Conservation (phyloP, 2,797 vertebrate genomes). For the Acipenser ruthenus region DNA sequence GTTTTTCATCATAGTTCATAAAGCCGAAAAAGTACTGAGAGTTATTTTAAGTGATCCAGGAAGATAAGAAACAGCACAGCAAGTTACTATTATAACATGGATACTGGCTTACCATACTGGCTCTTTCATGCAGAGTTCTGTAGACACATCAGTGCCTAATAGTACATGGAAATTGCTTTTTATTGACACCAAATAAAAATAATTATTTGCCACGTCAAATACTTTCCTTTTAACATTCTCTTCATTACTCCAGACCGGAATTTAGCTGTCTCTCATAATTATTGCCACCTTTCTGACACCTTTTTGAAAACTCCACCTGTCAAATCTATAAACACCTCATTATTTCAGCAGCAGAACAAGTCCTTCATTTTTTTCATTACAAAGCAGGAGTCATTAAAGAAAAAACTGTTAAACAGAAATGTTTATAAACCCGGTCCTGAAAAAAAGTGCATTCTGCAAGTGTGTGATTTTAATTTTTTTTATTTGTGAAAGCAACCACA, state of each 20-base stretch:
- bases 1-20: no score
- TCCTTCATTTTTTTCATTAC: neutral
- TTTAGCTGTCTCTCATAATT: neutral
- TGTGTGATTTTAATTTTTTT: no score
- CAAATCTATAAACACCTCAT: slow-evolving; percentile 9
- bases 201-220: neutral
- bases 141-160: neutral
- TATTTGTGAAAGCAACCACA: no score
- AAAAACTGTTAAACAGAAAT: no score
- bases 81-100: no score
- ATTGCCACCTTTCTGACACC: neutral
- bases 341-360: slow-evolving; percentile 1
- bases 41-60: no score
- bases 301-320: neutral
- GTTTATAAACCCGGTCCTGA: no score
- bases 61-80: no score
- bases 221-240: neutral
- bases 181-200: slow-evolving; percentile 9
- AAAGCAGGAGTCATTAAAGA: no score
- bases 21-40: no score
- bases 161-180: neutral
- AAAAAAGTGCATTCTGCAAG: no score
- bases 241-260: neutral
- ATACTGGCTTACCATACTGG: no score
- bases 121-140: neutral